These are phyloP conservation scores for Vollenhovia emeryi DNA, from an alignment of 1,140 invertebrate species.

Conservation along the genomic window DNA sequence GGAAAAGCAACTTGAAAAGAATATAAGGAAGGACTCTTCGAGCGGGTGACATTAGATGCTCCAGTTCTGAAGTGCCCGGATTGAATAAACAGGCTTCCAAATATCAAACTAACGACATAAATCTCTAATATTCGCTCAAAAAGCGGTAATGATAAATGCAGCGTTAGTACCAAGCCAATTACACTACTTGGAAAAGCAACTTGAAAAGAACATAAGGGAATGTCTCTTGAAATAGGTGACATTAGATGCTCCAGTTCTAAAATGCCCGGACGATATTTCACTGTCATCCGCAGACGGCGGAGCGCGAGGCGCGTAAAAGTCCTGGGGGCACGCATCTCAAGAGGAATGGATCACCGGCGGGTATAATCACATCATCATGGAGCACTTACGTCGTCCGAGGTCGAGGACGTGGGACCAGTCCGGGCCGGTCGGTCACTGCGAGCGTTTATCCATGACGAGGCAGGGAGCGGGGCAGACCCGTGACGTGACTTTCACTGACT, in stretches of 20 bases:
- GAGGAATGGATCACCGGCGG: neutral
- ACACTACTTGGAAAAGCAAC: neutral
- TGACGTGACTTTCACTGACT: constrained; percentile 76
- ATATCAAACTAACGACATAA: neutral
- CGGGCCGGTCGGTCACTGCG: constrained; percentile 65
- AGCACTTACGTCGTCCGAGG: constrained; percentile 66
- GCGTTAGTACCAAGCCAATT: neutral
- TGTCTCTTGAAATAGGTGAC: neutral
- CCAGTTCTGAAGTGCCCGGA: neutral
- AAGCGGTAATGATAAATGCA: neutral
- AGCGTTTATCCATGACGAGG: constrained; percentile 74
- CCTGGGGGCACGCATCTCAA: neutral
- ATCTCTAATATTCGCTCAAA: neutral
- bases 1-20: neutral
- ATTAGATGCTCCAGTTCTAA: neutral
- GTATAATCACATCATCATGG: constrained; percentile 33
- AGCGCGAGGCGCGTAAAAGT: neutral
- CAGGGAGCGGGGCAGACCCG: constrained; percentile 67
- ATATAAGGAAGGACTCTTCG: neutral
- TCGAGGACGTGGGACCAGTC: constrained; percentile 62
- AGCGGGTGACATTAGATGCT: neutral
- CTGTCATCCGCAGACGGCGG: neutral
- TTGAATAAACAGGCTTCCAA: neutral
- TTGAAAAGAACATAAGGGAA: neutral
- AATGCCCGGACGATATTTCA: neutral